These are phyloP conservation scores for Catonia carolina DNA, from an alignment of 2,888 invertebrate genomes.

Conservation along the genomic window DNA sequence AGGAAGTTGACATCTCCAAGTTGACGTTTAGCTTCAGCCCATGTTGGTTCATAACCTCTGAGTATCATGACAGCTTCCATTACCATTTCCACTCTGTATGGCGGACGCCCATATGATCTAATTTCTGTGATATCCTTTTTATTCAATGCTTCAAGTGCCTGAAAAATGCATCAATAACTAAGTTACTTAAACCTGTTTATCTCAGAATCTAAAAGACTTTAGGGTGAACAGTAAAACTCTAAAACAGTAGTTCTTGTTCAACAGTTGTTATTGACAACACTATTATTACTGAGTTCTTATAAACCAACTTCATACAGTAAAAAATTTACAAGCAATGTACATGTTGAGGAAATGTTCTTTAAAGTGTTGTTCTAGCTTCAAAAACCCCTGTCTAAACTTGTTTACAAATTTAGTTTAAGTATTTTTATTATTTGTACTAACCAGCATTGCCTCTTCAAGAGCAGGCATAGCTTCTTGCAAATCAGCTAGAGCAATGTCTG, in stretches of 20 bases:
- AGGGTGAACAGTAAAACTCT: neutral
- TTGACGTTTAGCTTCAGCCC: constrained; percentile 82
- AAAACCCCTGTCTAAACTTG: too few relatives aligned
- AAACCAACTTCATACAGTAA: too few relatives aligned
- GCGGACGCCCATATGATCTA: constrained; percentile 82
- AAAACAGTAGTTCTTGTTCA: neutral
- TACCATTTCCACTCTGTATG: constrained; percentile 79
- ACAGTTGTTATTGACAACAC: neutral
- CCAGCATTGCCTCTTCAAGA: constrained; percentile 69
- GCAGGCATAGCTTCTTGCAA: constrained; percentile 82
- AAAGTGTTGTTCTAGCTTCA: too few relatives aligned
- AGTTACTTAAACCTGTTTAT: neutral
- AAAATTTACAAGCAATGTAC: too few relatives aligned
- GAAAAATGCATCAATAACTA: constrained; percentile 19
- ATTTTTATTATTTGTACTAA: constrained; percentile 36
- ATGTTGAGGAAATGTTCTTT: too few relatives aligned
- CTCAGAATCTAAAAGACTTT: neutral
- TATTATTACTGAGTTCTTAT: too few relatives aligned
- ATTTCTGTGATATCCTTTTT: constrained; percentile 86
- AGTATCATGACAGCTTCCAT: constrained; percentile 86
- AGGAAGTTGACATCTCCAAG: constrained; percentile 75
- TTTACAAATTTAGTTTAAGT: too few relatives aligned
- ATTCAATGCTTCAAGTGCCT: constrained; percentile 70
- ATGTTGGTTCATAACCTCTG: constrained; percentile 68
- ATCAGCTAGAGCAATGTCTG: constrained; percentile 74